phyloP scores from a whole-genome alignment of 2,888 invertebrate species.

The Aelia acuminata region DNA sequence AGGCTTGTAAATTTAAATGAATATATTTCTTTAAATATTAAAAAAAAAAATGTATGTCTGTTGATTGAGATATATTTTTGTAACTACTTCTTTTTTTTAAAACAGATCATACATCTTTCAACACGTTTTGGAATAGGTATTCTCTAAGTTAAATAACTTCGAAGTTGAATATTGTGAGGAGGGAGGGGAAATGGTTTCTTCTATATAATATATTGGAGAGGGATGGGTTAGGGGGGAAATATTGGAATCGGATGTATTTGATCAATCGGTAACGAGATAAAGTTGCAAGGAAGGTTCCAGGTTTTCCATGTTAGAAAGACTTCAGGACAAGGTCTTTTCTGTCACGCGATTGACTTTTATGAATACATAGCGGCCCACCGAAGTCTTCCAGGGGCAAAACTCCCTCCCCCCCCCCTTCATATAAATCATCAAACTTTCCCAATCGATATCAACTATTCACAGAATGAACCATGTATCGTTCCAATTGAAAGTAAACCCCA shows the following conservation, averaged over 20 bases:
- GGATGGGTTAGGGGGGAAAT: neutral
- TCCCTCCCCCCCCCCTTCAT: neutral
- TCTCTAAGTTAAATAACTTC: too few species aligned
- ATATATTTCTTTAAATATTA: too few species aligned
- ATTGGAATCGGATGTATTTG: neutral
- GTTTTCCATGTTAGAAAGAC: neutral
- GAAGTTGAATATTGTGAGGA: neutral
- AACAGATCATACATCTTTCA: too few species aligned
- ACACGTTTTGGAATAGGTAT: too few species aligned
- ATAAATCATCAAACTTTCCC: neutral
- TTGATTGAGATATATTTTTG: too few species aligned
- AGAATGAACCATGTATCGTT: neutral
- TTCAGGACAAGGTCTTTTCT: neutral
- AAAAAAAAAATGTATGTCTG: too few species aligned
- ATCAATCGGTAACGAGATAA: neutral
- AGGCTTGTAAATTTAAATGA: too few species aligned
- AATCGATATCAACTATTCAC: neutral
- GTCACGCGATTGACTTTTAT: constrained; percentile 18
- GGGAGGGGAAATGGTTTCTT: neutral
- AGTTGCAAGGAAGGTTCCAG: neutral
- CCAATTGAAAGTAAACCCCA: constrained; percentile 11
- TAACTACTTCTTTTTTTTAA: too few species aligned
- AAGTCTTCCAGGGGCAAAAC: neutral
- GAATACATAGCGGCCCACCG: neutral
- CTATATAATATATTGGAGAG: neutral